Evolutionary conservation across 1,140 invertebrate genomes (phyloP).

Genomic region (Gonatopus flavifemur): DNA sequence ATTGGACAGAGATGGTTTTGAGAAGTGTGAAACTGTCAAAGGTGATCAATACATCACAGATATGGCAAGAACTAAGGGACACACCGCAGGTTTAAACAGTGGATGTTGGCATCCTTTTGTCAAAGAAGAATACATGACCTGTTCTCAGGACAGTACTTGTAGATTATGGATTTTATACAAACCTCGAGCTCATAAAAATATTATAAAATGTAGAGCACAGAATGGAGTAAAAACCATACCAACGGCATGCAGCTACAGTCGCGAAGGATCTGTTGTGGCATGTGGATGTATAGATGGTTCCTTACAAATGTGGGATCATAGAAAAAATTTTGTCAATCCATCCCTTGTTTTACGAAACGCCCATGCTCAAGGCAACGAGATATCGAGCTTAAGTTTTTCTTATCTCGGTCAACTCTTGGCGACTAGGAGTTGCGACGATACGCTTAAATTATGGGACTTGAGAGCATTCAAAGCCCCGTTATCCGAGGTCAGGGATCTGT

Average conservation of each 20-base stretch:
- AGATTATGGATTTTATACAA: conserved; percentile 86
- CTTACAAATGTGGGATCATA: conserved; percentile 96
- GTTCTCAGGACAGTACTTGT: conserved; percentile 89
- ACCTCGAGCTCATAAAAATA: conserved; percentile 74
- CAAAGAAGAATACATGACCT: conserved; percentile 93
- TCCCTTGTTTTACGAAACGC: conserved; percentile 75
- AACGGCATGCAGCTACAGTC: conserved; percentile 79
- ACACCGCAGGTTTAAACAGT: conserved; percentile 86
- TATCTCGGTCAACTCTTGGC: conserved; percentile 82
- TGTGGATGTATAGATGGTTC: conserved; percentile 95
- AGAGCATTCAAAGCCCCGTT: conserved; percentile 81
- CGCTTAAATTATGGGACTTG: conserved; percentile 94
- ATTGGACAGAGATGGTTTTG: conserved; percentile 93
- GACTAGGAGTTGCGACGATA: conserved; percentile 88
- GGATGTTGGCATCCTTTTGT: conserved; percentile 93
- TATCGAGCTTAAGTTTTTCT: conserved; percentile 84
- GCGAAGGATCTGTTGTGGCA: conserved; percentile 87
- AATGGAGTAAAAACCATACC: conserved; percentile 89
- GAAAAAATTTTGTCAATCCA: conserved; percentile 82
- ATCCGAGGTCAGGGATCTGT: conserved; percentile 69
- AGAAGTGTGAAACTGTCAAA: conserved; percentile 93
- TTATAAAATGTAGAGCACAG: conserved; percentile 88
- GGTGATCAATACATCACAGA: conserved; percentile 56
- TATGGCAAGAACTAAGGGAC: conserved; percentile 64
- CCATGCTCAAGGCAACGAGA: conserved; percentile 80